phyloP scores from a whole-genome alignment of 2,113 vertebrate genomes.

The Emydura subglobosa region DNA sequence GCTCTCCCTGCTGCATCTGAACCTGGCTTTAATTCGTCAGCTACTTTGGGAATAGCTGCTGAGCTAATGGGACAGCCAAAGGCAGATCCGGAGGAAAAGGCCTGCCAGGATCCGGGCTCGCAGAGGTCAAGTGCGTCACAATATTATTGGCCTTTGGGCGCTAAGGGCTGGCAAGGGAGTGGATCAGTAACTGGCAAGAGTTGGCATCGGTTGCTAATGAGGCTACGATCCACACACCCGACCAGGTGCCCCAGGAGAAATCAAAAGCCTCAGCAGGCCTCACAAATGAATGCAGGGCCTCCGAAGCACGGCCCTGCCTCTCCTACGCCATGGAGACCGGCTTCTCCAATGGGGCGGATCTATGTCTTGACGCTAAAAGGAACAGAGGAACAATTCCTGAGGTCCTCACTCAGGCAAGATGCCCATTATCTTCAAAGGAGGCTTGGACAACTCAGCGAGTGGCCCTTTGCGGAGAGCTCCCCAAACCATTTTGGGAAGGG shows the following conservation, averaged over 20 bases:
- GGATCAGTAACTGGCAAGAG: too few relatives aligned
- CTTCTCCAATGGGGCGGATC: not conserved
- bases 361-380: not conserved
- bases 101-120: not conserved
- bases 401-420: too few relatives aligned
- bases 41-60: not conserved
- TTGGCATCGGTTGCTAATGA: not conserved
- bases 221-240: not conserved
- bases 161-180: not conserved
- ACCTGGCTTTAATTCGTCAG: not conserved
- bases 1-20: not conserved
- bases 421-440: not conserved
- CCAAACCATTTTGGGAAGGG: not conserved
- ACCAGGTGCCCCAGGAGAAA: not conserved
- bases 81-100: not conserved
- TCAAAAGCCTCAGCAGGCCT: not conserved
- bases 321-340: not conserved
- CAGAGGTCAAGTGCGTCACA: not conserved
- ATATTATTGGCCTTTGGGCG: not conserved
- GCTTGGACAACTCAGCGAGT: not conserved
- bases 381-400: not conserved
- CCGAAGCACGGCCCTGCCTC: too few relatives aligned
- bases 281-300: not conserved
- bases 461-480: not conserved
- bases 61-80: not conserved